These are phyloP conservation scores for Stictonetta naevosa DNA, from an alignment of 2,113 vertebrate genomes.

Conservation along the genomic window DNA sequence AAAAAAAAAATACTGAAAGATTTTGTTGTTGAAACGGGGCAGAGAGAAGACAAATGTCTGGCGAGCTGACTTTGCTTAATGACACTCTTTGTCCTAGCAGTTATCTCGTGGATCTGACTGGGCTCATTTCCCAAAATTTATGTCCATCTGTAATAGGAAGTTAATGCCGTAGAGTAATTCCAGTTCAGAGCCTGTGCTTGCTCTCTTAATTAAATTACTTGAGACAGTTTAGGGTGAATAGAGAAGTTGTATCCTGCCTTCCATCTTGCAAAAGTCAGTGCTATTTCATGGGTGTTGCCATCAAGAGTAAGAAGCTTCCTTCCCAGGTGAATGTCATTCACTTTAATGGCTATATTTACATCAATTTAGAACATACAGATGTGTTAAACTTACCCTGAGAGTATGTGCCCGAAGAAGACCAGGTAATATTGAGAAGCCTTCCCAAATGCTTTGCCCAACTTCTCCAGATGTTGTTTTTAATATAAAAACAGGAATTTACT, in stretches of 20 bases:
- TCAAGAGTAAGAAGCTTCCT: not conserved
- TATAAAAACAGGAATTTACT: not conserved
- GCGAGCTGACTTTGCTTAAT: not conserved
- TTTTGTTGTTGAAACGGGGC: not conserved
- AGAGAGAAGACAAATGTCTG: not conserved
- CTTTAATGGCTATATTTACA: not conserved
- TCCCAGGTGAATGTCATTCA: not conserved
- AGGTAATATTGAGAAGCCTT: not conserved
- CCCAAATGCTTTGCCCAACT: not conserved
- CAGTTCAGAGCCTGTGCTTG: not conserved
- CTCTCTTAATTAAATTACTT: constrained; percentile 17
- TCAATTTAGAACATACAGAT: not conserved
- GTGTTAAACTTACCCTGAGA: not conserved
- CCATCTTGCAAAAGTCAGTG: not conserved
- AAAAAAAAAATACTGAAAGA: not conserved
- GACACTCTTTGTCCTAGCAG: not conserved
- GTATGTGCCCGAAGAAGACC: not conserved
- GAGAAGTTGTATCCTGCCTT: not conserved
- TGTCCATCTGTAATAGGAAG: not conserved
- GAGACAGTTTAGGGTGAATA: not conserved
- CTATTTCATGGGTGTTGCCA: not conserved
- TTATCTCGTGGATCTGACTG: not conserved
- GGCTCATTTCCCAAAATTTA: not conserved
- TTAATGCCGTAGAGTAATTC: constrained; percentile 5
- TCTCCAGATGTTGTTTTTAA: not conserved